phyloP scores from a whole-genome alignment of 2,113 vertebrate genomes.

The western clawed frog (Xenopus tropicalis) region DNA sequence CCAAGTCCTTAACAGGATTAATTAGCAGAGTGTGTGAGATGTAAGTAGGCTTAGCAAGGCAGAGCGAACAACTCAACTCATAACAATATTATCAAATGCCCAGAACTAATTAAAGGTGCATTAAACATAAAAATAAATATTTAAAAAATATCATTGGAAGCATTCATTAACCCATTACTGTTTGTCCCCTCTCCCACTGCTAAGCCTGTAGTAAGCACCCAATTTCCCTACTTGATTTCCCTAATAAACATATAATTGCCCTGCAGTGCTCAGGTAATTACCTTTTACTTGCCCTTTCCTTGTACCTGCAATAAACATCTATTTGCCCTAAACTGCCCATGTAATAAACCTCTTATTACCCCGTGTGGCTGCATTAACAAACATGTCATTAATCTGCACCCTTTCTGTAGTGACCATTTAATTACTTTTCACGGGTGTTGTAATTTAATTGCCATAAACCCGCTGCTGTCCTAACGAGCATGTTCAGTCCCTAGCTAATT shows the following conservation, averaged over 20 bases:
- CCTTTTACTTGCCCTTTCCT: neutral
- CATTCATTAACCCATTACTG: too few species aligned
- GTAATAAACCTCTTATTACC: neutral
- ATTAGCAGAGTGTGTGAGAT: neutral
- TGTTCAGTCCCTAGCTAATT: neutral
- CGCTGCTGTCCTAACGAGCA: neutral
- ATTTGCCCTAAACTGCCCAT: neutral
- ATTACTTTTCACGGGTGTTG: neutral
- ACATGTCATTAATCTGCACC: conserved; percentile 1
- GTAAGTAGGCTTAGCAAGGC: too few species aligned
- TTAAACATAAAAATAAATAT: too few species aligned
- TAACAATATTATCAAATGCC: too few species aligned
- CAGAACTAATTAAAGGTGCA: too few species aligned
- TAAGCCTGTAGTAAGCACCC: neutral
- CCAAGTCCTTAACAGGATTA: too few species aligned
- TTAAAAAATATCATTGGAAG: too few species aligned
- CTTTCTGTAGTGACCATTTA: neutral
- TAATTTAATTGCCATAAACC: neutral
- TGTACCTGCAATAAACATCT: neutral
- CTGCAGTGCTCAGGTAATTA: neutral
- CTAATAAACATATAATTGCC: neutral
- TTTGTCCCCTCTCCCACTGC: neutral
- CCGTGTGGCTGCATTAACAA: neutral
- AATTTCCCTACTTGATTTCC: neutral
- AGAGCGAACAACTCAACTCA: too few species aligned